Percentiles rank a stretch among this genome's conserved stretches.
These are phyloP conservation scores for Fringilla coelebs DNA, from an alignment of 2,797 vertebrate genomes.

Conservation along the genomic window DNA sequence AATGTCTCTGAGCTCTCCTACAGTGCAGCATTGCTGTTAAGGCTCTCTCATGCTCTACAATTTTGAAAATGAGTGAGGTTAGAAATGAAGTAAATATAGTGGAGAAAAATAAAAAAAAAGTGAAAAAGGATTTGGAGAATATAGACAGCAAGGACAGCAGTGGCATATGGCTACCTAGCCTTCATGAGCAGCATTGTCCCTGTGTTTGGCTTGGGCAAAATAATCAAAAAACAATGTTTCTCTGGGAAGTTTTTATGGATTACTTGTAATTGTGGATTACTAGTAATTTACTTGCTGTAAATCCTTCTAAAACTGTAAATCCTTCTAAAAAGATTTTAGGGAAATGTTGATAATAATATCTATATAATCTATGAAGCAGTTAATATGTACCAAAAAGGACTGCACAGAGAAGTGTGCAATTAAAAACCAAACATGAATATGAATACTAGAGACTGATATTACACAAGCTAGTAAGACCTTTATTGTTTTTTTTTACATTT, in stretches of 20 bases:
- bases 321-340: not conserved
- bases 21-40: not conserved
- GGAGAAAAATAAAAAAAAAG: not conserved
- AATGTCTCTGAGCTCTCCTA: not conserved
- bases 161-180: not conserved
- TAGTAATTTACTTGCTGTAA: not conserved
- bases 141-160: not conserved
- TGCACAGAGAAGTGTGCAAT: not conserved
- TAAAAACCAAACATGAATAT: not conserved
- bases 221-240: not conserved
- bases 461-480: not conserved
- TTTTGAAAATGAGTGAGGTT: not conserved
- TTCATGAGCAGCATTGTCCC: not conserved
- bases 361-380: not conserved
- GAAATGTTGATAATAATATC: not conserved
- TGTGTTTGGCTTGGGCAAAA: not conserved
- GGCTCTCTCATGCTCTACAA: not conserved
- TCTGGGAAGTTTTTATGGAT: not conserved
- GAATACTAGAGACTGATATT: not conserved
- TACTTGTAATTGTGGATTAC: not conserved
- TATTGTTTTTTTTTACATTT: not conserved
- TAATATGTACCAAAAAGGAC: not conserved
- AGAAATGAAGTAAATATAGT: not conserved
- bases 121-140: not conserved
- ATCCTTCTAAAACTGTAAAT: not conserved